Evolutionary conservation across 2,113 vertebrate genomes (phyloP).

Genomic region (Syrrhaptes paradoxus): DNA sequence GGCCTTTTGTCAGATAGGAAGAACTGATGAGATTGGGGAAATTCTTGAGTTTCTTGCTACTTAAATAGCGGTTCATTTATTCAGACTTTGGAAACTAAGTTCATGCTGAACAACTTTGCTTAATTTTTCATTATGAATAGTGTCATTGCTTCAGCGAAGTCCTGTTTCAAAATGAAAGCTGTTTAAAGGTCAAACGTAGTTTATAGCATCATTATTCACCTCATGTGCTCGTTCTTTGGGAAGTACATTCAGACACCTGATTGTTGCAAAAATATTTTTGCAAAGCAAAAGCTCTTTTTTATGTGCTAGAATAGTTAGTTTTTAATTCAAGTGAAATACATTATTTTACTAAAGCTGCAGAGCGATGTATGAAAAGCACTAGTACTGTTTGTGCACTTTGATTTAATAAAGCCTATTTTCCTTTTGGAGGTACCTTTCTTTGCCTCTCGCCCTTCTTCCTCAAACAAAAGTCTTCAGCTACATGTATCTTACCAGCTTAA

Average conservation of each 20-base stretch:
- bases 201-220: constrained; percentile 25
- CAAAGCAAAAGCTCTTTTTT: constrained; percentile 49
- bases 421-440: constrained; percentile 52
- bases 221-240: background rate
- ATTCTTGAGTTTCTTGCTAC: background rate
- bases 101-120: background rate
- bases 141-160: background rate
- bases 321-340: constrained; percentile 49
- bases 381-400: constrained; percentile 1
- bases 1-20: background rate
- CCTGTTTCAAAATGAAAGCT: background rate
- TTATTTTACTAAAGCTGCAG: background rate
- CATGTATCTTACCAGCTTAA: constrained; percentile 64
- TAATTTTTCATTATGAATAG: background rate
- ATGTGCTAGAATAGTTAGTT: constrained; percentile 13
- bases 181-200: background rate
- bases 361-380: background rate
- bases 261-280: constrained; percentile 61
- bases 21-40: background rate
- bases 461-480: constrained; percentile 49
- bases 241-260: constrained; percentile 41
- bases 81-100: background rate
- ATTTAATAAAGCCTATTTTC: constrained; percentile 59
- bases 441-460: background rate
- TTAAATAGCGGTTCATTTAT: background rate